Percentiles rank a stretch among this genome's conserved stretches.
Evolutionary conservation across 2,888 invertebrate species (phyloP).

Genomic region (Protophormia terraenovae): DNA sequence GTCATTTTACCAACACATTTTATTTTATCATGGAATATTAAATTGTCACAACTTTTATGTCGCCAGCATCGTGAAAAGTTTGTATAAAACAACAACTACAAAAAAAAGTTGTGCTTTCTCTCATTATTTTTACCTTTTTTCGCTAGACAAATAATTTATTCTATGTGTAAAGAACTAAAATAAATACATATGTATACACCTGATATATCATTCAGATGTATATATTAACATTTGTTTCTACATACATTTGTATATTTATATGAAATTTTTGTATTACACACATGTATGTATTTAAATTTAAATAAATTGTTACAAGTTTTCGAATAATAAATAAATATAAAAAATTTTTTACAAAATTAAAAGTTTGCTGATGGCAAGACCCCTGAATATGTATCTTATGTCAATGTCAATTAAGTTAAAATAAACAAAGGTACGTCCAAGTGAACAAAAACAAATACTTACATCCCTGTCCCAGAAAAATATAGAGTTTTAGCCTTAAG

Average conservation of each 20-base stretch:
- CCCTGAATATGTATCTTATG: conserved; percentile 19
- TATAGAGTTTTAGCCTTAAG: not conserved
- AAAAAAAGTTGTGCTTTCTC: not conserved
- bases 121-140: conserved; percentile 1
- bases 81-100: conserved; percentile 67
- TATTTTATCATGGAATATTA: conserved; percentile 67
- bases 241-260: not conserved
- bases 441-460: not conserved
- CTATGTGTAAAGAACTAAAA: not conserved
- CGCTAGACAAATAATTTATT: conserved; percentile 28
- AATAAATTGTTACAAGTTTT: conserved; percentile 21
- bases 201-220: too few species aligned
- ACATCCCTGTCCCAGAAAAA: not conserved
- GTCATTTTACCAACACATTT: conserved; percentile 69
- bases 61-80: conserved; percentile 75
- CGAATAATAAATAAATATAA: not conserved
- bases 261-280: too few species aligned
- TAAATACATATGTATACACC: not conserved
- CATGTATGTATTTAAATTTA: not conserved
- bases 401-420: conserved; percentile 44
- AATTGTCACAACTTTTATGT: conserved; percentile 74
- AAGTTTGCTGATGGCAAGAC: conserved; percentile 12
- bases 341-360: conserved; percentile 11
- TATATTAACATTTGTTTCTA: not conserved
- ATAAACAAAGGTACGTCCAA: conserved; percentile 13